Conservation (phyloP, 2,888 invertebrate species). For the Melinaea marsaeus region DNA sequence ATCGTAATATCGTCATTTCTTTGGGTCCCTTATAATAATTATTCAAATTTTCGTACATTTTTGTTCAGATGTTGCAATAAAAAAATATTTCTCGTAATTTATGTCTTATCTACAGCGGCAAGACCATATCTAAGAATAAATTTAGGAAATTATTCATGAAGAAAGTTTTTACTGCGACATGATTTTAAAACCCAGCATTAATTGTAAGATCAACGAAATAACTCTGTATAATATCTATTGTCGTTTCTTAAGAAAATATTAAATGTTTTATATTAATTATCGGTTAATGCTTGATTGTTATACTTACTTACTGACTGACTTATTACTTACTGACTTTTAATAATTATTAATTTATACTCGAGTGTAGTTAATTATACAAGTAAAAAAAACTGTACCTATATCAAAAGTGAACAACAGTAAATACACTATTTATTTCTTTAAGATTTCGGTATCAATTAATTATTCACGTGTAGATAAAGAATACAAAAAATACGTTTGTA, state of each 20-base stretch:
- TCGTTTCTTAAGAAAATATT: too few species aligned
- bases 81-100: conserved; percentile 70
- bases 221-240: conserved; percentile 3
- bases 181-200: conserved; percentile 70
- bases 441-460: not conserved
- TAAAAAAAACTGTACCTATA: not conserved
- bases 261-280: too few species aligned
- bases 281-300: too few species aligned
- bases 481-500: too few species aligned
- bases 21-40: conserved; percentile 46
- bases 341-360: too few species aligned
- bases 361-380: too few species aligned
- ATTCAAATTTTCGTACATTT: conserved; percentile 70
- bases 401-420: not conserved
- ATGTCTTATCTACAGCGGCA: conserved; percentile 72
- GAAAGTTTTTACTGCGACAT: conserved; percentile 75
- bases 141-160: conserved; percentile 77
- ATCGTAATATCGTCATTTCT: not conserved
- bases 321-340: too few species aligned
- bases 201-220: conserved; percentile 60
- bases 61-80: conserved; percentile 66
- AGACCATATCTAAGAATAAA: conserved; percentile 73
- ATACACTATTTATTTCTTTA: not conserved
- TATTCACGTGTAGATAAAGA: too few species aligned
- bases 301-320: too few species aligned